Evolutionary conservation across 2,888 invertebrate genomes (phyloP).

Genomic region (Deladenus siricidicola): DNA sequence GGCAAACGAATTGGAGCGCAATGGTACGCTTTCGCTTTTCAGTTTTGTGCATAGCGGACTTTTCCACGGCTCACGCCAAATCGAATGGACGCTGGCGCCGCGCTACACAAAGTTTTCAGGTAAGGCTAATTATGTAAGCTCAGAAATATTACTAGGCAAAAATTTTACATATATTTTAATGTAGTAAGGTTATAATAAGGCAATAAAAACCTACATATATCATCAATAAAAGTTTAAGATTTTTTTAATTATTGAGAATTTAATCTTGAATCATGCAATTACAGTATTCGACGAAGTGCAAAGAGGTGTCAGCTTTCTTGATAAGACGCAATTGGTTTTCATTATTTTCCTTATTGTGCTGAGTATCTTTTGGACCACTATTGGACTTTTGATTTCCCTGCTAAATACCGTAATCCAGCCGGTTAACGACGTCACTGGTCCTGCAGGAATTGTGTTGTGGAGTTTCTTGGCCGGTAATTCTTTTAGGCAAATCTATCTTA

Average conservation of each 20-base stretch:
- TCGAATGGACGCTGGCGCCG: slow-evolving; percentile 29
- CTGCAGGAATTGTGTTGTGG: slow-evolving; percentile 39
- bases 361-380: slow-evolving; percentile 35
- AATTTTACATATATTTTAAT: neutral
- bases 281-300: slow-evolving; percentile 36
- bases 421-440: slow-evolving; percentile 21
- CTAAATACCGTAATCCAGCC: slow-evolving; percentile 27
- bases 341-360: slow-evolving; percentile 35
- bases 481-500: no score
- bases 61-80: slow-evolving; percentile 26
- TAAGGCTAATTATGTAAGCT: neutral
- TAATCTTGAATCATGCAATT: neutral
- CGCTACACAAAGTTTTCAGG: slow-evolving; percentile 25
- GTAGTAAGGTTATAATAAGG: no score
- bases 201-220: no score
- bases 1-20: slow-evolving; percentile 16
- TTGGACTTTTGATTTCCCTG: slow-evolving; percentile 34
- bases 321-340: slow-evolving; percentile 34
- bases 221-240: no score
- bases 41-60: slow-evolving; percentile 27
- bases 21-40: slow-evolving; percentile 18
- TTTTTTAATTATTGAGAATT: no score
- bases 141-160: neutral
- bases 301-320: slow-evolving; percentile 32
- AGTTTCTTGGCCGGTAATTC: slow-evolving; percentile 31